These are phyloP conservation scores for Limnephilus rhombicus DNA, from an alignment of 2,888 invertebrate species.

Conservation along the genomic window DNA sequence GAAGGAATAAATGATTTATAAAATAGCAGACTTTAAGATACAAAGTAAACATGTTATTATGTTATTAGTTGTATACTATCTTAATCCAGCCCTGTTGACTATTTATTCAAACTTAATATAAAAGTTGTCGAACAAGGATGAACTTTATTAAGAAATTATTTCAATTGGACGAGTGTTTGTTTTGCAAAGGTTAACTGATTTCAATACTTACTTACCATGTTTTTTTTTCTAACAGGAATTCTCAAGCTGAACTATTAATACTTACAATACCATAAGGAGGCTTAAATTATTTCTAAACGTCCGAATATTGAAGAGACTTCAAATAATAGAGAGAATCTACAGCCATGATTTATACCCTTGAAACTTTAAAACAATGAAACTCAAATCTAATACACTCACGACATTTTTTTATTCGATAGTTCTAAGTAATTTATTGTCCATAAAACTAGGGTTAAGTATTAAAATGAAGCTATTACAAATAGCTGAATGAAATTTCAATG, in stretches of 20 bases:
- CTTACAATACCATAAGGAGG: not conserved
- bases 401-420: not conserved
- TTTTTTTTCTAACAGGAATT: not conserved
- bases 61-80: too few species aligned
- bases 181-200: not conserved
- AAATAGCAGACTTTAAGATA: too few species aligned
- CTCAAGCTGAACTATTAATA: not conserved
- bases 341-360: not conserved
- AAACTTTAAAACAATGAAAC: not conserved
- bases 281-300: not conserved
- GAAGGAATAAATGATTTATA: too few species aligned
- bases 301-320: not conserved
- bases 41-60: too few species aligned
- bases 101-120: not conserved
- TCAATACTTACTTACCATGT: not conserved
- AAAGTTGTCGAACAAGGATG: not conserved
- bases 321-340: not conserved
- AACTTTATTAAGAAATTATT: not conserved
- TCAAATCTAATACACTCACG: not conserved
- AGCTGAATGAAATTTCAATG: not conserved
- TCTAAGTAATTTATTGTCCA: too few species aligned
- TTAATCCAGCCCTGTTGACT: not conserved
- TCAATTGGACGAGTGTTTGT: not conserved
- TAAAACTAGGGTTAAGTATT: not conserved
- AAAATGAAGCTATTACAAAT: not conserved